These are phyloP conservation scores for Crenichthys baileyi DNA, from an alignment of 2,797 vertebrate species.

Conservation along the genomic window DNA sequence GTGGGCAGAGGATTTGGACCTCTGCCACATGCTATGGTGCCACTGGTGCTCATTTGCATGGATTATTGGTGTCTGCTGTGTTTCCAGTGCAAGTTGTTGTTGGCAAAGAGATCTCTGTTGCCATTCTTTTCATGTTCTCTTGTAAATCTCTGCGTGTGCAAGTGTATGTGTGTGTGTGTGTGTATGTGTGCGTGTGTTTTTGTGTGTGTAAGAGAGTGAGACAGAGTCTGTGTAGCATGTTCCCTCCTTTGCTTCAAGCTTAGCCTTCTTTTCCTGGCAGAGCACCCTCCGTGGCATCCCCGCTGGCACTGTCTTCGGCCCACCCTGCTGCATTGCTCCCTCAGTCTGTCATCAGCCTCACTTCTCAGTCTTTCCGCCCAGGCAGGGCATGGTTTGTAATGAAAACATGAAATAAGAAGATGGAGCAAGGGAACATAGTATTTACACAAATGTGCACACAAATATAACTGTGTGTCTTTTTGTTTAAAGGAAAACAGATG, in stretches of 20 bases:
- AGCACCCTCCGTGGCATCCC: constrained; percentile 67
- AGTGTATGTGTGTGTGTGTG: background rate
- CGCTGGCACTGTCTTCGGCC: constrained; percentile 64
- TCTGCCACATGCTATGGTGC: constrained; percentile 74
- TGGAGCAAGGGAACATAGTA: constrained; percentile 14
- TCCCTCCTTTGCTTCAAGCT: constrained; percentile 40
- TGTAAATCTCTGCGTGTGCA: constrained; percentile 1
- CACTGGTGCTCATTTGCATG: constrained; percentile 71
- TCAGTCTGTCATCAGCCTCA: constrained; percentile 49
- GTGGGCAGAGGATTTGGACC: constrained; percentile 76
- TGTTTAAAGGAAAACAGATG: background rate
- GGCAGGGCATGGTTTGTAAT: constrained; percentile 20
- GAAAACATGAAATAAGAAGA: constrained; percentile 26
- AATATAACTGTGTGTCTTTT: background rate
- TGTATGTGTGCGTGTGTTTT: constrained; percentile 15
- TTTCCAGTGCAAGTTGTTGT: constrained; percentile 39
- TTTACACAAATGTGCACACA: constrained; percentile 25
- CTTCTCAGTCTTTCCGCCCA: constrained; percentile 46
- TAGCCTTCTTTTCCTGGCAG: constrained; percentile 72
- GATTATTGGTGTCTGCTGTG: constrained; percentile 42
- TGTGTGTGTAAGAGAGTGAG: constrained; percentile 18
- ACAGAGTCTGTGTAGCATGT: constrained; percentile 22
- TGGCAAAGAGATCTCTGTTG: constrained; percentile 30
- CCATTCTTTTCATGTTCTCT: constrained; percentile 19
- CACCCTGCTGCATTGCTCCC: constrained; percentile 66